Evolutionary conservation across 2,797 vertebrate genomes (phyloP), one percentile per base, ranked within the genome.

Genomic region (Alosa sapidissima): DNA sequence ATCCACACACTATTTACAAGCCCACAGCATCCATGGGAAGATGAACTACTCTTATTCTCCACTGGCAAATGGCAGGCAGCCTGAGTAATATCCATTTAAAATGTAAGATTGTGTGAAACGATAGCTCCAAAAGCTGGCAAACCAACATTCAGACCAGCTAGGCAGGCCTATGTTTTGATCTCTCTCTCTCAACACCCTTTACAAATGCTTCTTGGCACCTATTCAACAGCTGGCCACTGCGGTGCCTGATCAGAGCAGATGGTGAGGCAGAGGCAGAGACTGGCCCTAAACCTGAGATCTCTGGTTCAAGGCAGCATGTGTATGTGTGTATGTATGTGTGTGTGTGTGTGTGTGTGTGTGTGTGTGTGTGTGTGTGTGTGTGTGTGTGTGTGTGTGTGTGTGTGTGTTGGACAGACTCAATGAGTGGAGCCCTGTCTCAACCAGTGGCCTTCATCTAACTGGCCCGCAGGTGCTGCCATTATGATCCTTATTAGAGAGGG

Each of bases 401-500:
- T 81, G 81, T 82, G 60, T 65, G 24, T 24, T n/a, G n/a, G 28
- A 28, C 28, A 28, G 28, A 28, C 28, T 28, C 28, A 28, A 28
- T 28, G 33, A 41, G 36, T 41, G 68, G 33, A 19, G 68, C 68
- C 68, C 41, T 1, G 68, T 72, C 33, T 72, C 68, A 14, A 16
- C 36, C 14, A 36, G 84, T 54, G 49, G 62, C 58, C 45, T 82
- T 47, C 16, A 82, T 87, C 86, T 86, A 16, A 85, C 82, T 14
- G 24, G 78, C 33, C 81, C 47, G 7, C 19, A 72, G 81, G 84
- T 48, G n/a, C 51, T 19, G 52, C 82, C 62, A 41, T 52, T 84
- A 72, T 81, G 84, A 81, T 72, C 72, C 84, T 81, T 58, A n/a
- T 87, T 85, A 36, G 24, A 62, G 48, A 58, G 21, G 36, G 82